phyloP scores from a whole-genome alignment of 2,113 vertebrate genomes.

The Edolisoma coerulescens region DNA sequence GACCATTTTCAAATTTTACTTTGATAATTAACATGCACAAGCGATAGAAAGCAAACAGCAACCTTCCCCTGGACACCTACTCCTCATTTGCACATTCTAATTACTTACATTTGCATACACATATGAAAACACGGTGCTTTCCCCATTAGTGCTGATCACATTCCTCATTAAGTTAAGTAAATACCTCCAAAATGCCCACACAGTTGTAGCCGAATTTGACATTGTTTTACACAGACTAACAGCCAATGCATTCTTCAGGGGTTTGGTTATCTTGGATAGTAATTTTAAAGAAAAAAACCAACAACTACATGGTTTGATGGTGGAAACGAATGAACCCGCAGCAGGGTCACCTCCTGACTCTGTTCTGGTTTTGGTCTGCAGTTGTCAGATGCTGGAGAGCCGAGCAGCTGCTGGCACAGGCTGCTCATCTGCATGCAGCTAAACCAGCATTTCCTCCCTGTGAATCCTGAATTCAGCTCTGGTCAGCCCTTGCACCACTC shows the following conservation, averaged over 20 bases:
- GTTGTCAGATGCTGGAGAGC: not conserved
- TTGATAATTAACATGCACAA: constrained; percentile 49
- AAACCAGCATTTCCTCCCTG: not conserved
- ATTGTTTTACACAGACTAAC: not conserved
- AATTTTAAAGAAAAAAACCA: not conserved
- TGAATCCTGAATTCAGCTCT: not conserved
- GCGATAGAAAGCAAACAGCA: constrained; percentile 53
- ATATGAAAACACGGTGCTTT: constrained; percentile 11
- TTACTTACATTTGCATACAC: constrained; percentile 61
- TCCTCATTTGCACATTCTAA: constrained; percentile 64
- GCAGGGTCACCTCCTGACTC: not conserved
- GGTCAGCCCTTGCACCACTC: not conserved
- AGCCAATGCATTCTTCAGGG: not conserved
- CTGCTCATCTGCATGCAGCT: not conserved
- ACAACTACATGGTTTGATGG: not conserved
- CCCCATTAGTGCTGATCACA: constrained; percentile 27
- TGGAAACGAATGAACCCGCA: not conserved
- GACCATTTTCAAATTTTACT: constrained; percentile 48
- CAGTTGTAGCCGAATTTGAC: not conserved
- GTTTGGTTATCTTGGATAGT: not conserved
- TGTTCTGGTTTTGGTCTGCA: not conserved
- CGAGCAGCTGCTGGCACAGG: not conserved
- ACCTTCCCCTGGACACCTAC: constrained; percentile 60
- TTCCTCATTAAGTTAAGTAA: constrained; percentile 63
- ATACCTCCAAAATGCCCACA: constrained; percentile 28